These are phyloP conservation scores for Australoheros scitulus DNA, from an alignment of 2,113 vertebrate genomes.

Conservation along the genomic window DNA sequence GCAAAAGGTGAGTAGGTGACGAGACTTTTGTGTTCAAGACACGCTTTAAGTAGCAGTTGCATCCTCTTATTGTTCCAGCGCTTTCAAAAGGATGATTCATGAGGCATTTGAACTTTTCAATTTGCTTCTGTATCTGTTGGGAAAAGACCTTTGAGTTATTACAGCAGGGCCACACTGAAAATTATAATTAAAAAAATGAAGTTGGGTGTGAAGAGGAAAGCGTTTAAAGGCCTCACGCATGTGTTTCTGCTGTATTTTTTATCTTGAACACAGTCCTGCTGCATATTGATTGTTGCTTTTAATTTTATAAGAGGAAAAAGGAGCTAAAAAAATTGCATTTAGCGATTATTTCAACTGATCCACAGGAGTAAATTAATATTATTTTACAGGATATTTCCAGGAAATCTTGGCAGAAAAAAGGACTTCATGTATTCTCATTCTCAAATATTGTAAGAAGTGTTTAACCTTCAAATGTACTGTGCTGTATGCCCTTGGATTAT, in stretches of 20 bases:
- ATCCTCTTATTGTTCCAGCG: conserved; percentile 76
- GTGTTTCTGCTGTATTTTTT: not conserved
- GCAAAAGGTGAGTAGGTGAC: conserved; percentile 62
- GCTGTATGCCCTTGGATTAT: conserved; percentile 12
- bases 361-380: not conserved
- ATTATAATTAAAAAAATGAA: not conserved
- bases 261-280: not conserved
- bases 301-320: accelerated
- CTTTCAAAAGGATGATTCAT: conserved; percentile 48
- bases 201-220: not conserved
- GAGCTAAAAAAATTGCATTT: not conserved
- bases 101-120: conserved; percentile 34
- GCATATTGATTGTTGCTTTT: not conserved
- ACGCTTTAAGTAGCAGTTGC: conserved; percentile 49
- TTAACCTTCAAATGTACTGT: not conserved
- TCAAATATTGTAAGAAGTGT: not conserved
- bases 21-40: conserved; percentile 37
- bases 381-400: not conserved
- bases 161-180: not conserved
- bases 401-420: not conserved
- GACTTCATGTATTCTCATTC: not conserved
- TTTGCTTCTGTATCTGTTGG: conserved; percentile 45
- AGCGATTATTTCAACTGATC: not conserved
- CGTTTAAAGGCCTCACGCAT: not conserved
- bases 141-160: conserved; percentile 61